Percentiles rank a stretch among this genome's conserved stretches.
phyloP scores from a whole-genome alignment of 2,888 invertebrate genomes.

The Apamea epomidion region DNA sequence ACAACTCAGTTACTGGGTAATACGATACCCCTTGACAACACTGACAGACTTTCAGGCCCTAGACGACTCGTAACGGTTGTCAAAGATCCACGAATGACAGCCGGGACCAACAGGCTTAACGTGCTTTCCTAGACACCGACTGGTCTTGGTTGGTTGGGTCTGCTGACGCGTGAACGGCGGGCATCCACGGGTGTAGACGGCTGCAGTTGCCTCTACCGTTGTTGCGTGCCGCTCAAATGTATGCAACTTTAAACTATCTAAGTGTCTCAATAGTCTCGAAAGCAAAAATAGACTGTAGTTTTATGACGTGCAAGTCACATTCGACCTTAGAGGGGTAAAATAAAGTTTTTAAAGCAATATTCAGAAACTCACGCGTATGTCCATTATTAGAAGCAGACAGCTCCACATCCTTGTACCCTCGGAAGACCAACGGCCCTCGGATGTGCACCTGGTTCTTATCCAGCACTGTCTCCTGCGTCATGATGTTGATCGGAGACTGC shows the following conservation, averaged over 20 bases:
- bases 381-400: conserved; percentile 81
- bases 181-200: no score
- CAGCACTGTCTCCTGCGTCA: conserved; percentile 87
- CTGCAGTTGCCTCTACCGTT: no score
- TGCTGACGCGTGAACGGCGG: no score
- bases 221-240: no score
- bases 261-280: not conserved
- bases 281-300: not conserved
- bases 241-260: not conserved
- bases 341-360: not conserved
- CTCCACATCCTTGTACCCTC: conserved; percentile 79
- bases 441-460: conserved; percentile 84
- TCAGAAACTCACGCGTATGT: conserved; percentile 79
- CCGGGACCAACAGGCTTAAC: no score
- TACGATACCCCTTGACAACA: no score
- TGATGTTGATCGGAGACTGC: conserved; percentile 95
- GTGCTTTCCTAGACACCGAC: no score
- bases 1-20: no score
- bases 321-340: not conserved
- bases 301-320: not conserved
- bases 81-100: no score
- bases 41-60: no score
- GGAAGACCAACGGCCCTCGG: conserved; percentile 79
- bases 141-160: no score
- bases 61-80: no score